Evolutionary conservation across 1,140 invertebrate genomes (phyloP).

Genomic region (Papilio polyxenes): DNA sequence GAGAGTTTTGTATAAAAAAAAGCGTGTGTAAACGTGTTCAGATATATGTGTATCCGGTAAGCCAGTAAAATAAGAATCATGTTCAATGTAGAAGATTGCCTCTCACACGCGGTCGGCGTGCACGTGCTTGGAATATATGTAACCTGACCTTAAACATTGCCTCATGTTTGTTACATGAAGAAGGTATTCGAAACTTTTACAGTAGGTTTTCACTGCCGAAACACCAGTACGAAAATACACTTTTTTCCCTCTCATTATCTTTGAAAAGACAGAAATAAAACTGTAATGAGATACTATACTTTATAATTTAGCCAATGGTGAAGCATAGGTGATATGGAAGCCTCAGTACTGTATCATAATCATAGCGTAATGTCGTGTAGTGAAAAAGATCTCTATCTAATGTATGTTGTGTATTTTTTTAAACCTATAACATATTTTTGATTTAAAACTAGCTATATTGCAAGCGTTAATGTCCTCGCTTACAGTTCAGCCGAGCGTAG

Average conservation of each 20-base stretch:
- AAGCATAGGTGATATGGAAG: too few relatives aligned
- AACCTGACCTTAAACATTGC: neutral
- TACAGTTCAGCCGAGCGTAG: neutral
- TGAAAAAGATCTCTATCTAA: too few relatives aligned
- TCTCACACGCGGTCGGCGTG: neutral
- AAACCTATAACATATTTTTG: neutral
- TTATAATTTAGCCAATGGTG: too few relatives aligned
- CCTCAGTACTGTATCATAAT: too few relatives aligned
- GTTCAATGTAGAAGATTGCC: constrained; percentile 19
- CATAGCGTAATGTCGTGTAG: neutral
- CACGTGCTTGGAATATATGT: neutral
- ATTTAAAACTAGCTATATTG: neutral
- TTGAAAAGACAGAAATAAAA: too few relatives aligned
- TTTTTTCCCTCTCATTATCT: too few relatives aligned
- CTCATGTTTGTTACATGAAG: constrained; percentile 17
- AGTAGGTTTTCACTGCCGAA: neutral
- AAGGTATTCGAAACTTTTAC: neutral
- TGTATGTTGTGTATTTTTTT: neutral
- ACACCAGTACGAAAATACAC: neutral
- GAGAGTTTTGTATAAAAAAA: neutral
- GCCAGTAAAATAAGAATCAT: constrained; percentile 24
- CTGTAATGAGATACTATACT: too few relatives aligned
- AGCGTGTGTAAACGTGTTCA: neutral
- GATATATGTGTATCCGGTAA: neutral
- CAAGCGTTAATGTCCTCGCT: neutral